Evolutionary conservation across 2,113 vertebrate species (phyloP).

Genomic region (Cavia porcellus): DNA sequence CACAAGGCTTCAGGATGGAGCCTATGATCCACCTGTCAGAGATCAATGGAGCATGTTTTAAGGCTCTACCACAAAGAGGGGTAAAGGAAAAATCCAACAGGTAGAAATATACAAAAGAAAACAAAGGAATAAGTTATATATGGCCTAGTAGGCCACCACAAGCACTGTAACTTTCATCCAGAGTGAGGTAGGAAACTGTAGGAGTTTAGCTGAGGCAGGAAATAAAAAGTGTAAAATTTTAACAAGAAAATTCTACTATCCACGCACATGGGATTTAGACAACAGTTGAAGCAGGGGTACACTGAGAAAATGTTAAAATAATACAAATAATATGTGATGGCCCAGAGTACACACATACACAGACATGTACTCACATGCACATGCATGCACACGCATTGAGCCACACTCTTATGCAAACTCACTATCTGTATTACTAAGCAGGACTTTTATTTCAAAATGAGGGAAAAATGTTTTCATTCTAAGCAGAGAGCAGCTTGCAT

Average conservation of each 20-base stretch:
- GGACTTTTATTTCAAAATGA: background rate
- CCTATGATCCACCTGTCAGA: background rate
- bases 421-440: background rate
- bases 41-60: background rate
- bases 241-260: background rate
- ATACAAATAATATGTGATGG: background rate
- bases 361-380: background rate
- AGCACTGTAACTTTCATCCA: background rate
- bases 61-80: background rate
- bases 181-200: background rate
- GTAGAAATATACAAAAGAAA: background rate
- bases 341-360: background rate
- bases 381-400: background rate
- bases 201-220: background rate
- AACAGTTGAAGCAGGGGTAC: background rate
- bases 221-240: background rate
- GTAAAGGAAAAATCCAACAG: background rate
- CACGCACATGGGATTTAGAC: background rate
- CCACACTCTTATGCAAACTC: background rate
- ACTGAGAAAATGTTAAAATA: background rate
- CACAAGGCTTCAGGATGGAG: background rate
- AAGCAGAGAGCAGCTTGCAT: background rate
- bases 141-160: accelerated
- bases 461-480: background rate
- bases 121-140: background rate